These are phyloP conservation scores for Zingel zingel DNA, from an alignment of 2,113 vertebrate genomes.

Conservation along the genomic window DNA sequence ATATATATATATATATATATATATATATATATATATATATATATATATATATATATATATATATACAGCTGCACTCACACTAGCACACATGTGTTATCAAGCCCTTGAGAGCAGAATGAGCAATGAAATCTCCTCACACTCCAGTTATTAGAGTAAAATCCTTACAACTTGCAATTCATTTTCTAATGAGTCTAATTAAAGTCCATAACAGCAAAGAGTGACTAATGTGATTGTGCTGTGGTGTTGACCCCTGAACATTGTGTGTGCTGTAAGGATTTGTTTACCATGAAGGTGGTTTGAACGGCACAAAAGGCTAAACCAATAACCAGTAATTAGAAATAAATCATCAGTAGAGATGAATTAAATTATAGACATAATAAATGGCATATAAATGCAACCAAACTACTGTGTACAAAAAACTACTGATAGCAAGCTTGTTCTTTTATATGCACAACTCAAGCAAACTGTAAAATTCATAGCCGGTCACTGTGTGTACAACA, in stretches of 20 bases:
- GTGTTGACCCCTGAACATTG: slow-evolving; percentile 3
- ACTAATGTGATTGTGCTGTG: neutral
- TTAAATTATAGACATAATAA: neutral
- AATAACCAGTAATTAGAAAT: slow-evolving; percentile 2
- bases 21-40: neutral
- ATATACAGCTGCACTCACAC: slow-evolving; percentile 2
- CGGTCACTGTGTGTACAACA: neutral
- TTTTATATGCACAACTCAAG: neutral
- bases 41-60: neutral
- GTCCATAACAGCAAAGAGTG: slow-evolving; percentile 19
- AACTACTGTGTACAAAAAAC: neutral
- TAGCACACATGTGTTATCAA: slow-evolving; percentile 1
- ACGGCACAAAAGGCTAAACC: neutral
- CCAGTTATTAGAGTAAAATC: slow-evolving; percentile 22
- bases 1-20: neutral
- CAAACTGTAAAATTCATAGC: neutral
- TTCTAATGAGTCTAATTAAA: slow-evolving; percentile 31
- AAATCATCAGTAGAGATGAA: neutral
- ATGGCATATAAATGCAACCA: neutral
- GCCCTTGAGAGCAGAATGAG: neutral
- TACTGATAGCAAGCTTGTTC: neutral
- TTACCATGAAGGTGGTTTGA: slow-evolving; percentile 4
- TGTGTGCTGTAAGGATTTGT: slow-evolving; percentile 21
- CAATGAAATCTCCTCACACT: slow-evolving; percentile 6
- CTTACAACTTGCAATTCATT: neutral